Base-by-base conservation (phyloP, 2,797 vertebrate genomes). In the Pipistrellus nathusii region DNA sequence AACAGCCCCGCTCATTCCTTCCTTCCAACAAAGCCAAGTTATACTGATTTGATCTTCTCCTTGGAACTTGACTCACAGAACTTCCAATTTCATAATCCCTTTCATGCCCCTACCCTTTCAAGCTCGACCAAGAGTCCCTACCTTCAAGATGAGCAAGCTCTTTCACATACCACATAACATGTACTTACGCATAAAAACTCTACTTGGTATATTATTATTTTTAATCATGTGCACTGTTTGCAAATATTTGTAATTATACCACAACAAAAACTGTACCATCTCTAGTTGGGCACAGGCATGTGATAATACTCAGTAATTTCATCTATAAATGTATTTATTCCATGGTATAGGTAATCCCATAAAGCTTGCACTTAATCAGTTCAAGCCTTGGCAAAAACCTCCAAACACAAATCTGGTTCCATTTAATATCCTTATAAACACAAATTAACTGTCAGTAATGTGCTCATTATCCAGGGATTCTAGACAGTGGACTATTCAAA, bases 391-490 rank as follows among this genome's bases (percentile, higher is more conserved):
- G 23, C 71, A 91, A 68, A 95, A 84, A 69, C 62, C 62, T 81
- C 48, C 48, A 51, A 96, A 94, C 71, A 68, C n/a, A 48, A 87
- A 91, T 51, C 76, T 55, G 32, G 64, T 84, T 94, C 92, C 80
- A 92, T 46, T 64, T 94, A 86, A 84, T 90, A 88, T 66, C 82
- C 69, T 95, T 85, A 59, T 75, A 85, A 96, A 96, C 18, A 88
- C 85, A 68, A 57, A 90, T 66, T 85, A 91, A 87, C 85, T 91
- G 69, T 30, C 8, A 1, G 82, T 90, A 90, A 90, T 75, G 64
- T 90, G 51, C 57, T 91, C 77, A 93, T 94, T 93, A 90, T 53
- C 91, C 75, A 57, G 35, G 82, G 48, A 94, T 94, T 94, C 90
- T 82, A 92, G 92, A 94, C 92, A 94, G 90, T 88, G 64, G 32